Conservation (phyloP, 2,113 vertebrate genomes). For the Tupaia chinensis region DNA sequence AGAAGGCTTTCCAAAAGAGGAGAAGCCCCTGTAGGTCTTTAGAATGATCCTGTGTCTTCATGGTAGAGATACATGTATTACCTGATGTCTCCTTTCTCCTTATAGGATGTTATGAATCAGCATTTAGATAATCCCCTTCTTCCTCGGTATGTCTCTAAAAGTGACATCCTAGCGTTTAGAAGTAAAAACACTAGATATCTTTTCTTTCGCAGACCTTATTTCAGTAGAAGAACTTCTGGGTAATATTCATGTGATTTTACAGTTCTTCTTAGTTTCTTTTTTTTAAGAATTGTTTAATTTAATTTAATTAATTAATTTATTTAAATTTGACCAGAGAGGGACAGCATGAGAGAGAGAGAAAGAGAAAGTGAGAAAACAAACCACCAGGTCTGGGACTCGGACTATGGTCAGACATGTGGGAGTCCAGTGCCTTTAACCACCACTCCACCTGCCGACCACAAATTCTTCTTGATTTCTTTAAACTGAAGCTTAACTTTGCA, state of each 20-base stretch:
- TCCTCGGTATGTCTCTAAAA: neutral
- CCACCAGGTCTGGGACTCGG: too few species aligned
- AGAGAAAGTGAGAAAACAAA: too few species aligned
- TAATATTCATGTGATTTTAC: neutral
- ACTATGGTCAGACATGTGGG: too few species aligned
- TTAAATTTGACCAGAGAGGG: too few species aligned
- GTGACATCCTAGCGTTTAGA: neutral
- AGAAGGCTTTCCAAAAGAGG: neutral
- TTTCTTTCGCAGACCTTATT: neutral
- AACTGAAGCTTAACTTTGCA: constrained; percentile 3
- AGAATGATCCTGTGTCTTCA: neutral
- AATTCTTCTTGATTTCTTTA: neutral
- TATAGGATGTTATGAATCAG: neutral
- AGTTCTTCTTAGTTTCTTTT: neutral
- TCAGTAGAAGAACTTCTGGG: neutral
- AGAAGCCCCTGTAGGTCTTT: neutral
- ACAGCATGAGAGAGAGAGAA: too few species aligned
- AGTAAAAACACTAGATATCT: neutral
- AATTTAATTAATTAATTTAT: too few species aligned
- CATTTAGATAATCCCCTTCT: neutral
- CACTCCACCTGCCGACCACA: too few species aligned
- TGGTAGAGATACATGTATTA: neutral
- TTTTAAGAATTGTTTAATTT: too few species aligned
- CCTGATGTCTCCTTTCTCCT: neutral
- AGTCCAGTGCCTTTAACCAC: too few species aligned